Evolutionary conservation across 2,888 invertebrate species (phyloP), one percentile per base, ranked within the genome.

Genomic region (Gonocerus acuteangulatus): DNA sequence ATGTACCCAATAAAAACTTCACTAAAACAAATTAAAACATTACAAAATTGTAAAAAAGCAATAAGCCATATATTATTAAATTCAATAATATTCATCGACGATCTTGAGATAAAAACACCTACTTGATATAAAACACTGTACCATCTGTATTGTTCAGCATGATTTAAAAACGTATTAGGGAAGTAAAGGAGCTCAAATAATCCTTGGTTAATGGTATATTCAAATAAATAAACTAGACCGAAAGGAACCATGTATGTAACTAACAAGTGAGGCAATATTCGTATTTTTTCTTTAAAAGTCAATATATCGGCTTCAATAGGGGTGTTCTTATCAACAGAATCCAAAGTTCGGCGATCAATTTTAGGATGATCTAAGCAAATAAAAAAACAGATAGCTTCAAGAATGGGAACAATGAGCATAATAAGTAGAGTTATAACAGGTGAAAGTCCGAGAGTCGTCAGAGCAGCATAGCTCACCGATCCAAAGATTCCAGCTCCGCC

Each of bases 191-290:
- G 73, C 72, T 90, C 90, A 70, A 85, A 84, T 78, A 89, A 74
- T 69, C 89, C 89, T 73, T 91, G 89, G 74, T 91, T 91, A 66
- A 91, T 90, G 70, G 89, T 87, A 74, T 91, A 91, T 71, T 91
- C 90, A 67, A 87, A 87, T 67, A 88, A 79, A 71, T 89, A 91
- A 1, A 91, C 90, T 48, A 85, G 70, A 0, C 81, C 79, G 51
- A 91, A 74, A 0, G 90, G 90, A 52, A 89, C 69, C 83, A 91
- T 89, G 71, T 82, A 91, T 69, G 80, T 82, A 44, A 86, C 63
- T 45, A 90, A 13, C 9, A 61, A 11, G 2, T 23, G 1, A 9
- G 42, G 51, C 15, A 61, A 21, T 18, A 61, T 2, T 16, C 21
- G 21, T 4, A 84, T 22, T 73, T 83, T 84, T 60, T 79, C 76